Evolutionary conservation across 2,888 invertebrate genomes (phyloP).

Genomic region (Pomacea canaliculata): DNA sequence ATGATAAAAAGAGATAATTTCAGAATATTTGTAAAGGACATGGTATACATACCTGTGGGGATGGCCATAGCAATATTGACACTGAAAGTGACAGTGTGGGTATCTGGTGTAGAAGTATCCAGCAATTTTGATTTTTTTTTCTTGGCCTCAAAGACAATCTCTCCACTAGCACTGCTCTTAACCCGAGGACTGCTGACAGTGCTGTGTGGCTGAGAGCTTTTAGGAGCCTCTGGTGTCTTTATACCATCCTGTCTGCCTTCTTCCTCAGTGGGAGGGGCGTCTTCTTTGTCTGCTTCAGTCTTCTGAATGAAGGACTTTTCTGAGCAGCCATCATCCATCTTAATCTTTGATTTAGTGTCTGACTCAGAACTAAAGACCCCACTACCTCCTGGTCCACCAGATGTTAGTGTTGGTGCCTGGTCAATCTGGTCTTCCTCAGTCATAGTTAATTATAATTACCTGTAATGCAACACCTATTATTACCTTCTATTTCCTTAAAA

Average conservation of each 20-base stretch:
- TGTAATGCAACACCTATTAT: too few relatives aligned
- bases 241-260: conserved; percentile 2
- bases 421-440: neutral
- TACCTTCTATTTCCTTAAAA: too few relatives aligned
- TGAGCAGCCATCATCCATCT: conserved; percentile 3
- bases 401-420: neutral
- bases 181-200: conserved; percentile 31
- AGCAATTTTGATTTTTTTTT: conserved; percentile 44
- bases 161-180: conserved; percentile 46
- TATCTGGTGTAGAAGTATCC: conserved; percentile 36
- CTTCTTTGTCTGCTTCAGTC: neutral
- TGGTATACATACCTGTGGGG: conserved; percentile 54
- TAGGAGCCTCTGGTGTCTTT: conserved; percentile 5
- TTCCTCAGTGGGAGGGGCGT: neutral
- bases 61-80: conserved; percentile 64
- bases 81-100: conserved; percentile 62
- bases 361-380: neutral
- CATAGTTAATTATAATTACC: neutral
- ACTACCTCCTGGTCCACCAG: neutral
- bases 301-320: conserved; percentile 13
- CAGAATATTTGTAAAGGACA: too few relatives aligned
- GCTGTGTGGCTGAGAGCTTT: conserved; percentile 15
- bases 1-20: too few relatives aligned
- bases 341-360: conserved; percentile 14
- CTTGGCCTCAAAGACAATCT: conserved; percentile 43